Evolutionary conservation across 2,888 invertebrate species (phyloP), one percentile per base, ranked within the genome.

Genomic region (Elmis aenea): DNA sequence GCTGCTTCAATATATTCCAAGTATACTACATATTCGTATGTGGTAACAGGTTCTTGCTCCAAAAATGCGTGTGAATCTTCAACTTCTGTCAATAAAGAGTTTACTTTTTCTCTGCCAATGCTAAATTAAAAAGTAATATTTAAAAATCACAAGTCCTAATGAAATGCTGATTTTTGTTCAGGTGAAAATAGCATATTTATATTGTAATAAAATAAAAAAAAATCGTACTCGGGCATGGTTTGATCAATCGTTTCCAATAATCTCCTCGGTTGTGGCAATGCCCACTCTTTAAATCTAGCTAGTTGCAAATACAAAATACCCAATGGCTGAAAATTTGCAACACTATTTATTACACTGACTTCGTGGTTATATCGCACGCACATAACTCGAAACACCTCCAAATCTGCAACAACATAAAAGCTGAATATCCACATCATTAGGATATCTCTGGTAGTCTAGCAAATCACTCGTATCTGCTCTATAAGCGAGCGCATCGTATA

Each of bases 261-360:
- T 26, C 80, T 68, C 18, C 73, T 72, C 1, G 89, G 86, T 32
- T 84, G 82, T 0, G 87, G 85, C 14, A 82, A 71, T 15, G 84
- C 79, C 18, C 77, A 68, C 32, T 78, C 76, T 62, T 85, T 86
- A 61, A 91, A 84, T 14, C 80, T 79, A 12, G 69, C 67, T 31
- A 87, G 71, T 36, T 82, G 79, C 14, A 92, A 60, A 47, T 81
- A 74, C 16, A 91, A 62, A 27, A 92, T 60, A 0, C 92, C 92
- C 37, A 92, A 61, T 0, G 81, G 76, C 51, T 86, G 81, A 33
- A 72, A 72, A 40, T 77, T 74, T 4, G 77, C 72, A 13, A 90
- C 77, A 1, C 74, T 75, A 39, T 81, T 76, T 10, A 90, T 76
- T 27, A 73, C 71, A 2, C 76, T 74, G 54, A 83, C 74, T 69